Conservation (phyloP, 1,140 invertebrate species). For the Drosophila bocqueti region DNA sequence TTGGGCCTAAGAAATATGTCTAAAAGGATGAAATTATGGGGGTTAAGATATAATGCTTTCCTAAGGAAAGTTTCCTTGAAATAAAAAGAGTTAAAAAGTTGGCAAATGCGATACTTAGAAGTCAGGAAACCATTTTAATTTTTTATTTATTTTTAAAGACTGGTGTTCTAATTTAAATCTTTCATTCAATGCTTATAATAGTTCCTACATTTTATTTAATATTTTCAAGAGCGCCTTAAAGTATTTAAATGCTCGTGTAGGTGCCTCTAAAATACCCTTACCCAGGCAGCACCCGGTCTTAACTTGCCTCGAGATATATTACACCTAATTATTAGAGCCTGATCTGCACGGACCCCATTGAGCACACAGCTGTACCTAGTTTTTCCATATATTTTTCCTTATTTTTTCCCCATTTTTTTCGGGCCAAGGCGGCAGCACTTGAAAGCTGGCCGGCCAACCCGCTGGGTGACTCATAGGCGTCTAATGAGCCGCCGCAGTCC, state of each 20-base stretch:
- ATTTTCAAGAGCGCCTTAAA: neutral
- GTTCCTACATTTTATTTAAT: neutral
- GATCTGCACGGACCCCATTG: conserved; percentile 47
- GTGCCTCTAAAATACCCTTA: conserved; percentile 5
- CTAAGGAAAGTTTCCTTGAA: neutral
- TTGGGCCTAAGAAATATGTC: neutral
- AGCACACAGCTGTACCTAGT: conserved; percentile 63
- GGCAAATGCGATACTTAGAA: neutral
- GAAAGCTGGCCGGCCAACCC: conserved; percentile 38
- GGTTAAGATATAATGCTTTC: too few species aligned
- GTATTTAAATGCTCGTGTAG: neutral
- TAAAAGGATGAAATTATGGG: too few species aligned
- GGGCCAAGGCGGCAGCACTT: conserved; percentile 66
- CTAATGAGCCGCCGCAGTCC: conserved; percentile 58
- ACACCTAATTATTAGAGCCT: conserved; percentile 70
- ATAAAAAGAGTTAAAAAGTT: neutral
- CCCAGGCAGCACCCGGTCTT: conserved; percentile 1
- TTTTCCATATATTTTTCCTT: conserved; percentile 22
- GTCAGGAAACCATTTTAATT: neutral
- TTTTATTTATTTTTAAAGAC: neutral
- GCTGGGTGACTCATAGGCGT: conserved; percentile 69
- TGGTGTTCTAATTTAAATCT: neutral
- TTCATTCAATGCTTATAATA: neutral
- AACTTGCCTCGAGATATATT: conserved; percentile 60
- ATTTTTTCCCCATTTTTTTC: conserved; percentile 21